Conservation (phyloP, 2,113 vertebrate species). For the Menidia beryllina region DNA sequence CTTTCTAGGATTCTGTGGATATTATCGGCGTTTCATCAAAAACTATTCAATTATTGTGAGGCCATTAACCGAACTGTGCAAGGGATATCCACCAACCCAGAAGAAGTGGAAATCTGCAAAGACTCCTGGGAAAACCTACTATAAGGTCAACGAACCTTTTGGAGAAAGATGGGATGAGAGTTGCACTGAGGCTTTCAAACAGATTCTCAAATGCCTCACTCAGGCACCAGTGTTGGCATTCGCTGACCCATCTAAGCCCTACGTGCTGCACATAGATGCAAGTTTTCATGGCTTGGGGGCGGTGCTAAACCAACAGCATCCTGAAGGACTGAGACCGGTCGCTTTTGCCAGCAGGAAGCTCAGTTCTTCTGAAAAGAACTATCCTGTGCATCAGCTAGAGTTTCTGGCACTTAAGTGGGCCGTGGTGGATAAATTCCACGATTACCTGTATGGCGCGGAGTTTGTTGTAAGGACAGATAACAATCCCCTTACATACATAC, state of each 20-base stretch:
- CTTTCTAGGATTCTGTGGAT: not conserved
- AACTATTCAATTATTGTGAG: not conserved
- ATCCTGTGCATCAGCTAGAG: not conserved
- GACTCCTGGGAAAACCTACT: too few species aligned
- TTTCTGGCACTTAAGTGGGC: too few species aligned
- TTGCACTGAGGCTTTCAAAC: too few species aligned
- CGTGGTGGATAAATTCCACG: too few species aligned
- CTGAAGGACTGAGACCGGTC: not conserved
- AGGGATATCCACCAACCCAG: not conserved
- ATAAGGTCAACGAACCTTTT: too few species aligned
- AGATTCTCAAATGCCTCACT: not conserved
- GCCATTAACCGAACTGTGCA: not conserved
- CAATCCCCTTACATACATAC: too few species aligned
- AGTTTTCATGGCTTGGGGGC: not conserved
- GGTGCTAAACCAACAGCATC: not conserved
- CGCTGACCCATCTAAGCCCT: not conserved
- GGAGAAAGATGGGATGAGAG: too few species aligned
- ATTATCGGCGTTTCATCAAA: not conserved
- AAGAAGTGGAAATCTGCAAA: not conserved
- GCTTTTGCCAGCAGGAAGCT: not conserved
- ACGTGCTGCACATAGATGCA: not conserved
- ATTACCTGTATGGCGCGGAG: too few species aligned
- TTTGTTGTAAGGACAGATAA: too few species aligned
- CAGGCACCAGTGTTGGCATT: constrained; percentile 1
- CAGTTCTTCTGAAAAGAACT: not conserved